Conservation (phyloP, 1,140 invertebrate genomes). For the Hydropsyche tenuis region DNA sequence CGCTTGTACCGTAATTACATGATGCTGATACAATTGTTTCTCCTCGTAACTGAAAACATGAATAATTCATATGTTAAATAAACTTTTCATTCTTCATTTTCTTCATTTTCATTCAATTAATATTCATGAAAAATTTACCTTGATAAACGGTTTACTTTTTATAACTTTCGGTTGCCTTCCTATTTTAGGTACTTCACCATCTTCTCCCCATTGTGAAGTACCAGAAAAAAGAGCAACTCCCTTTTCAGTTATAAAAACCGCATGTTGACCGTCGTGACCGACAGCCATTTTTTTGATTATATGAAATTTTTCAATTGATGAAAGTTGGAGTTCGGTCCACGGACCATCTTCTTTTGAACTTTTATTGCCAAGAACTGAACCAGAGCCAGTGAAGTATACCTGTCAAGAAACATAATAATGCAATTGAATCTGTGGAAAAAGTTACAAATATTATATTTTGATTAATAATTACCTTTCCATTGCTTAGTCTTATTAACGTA, state of each 20-base stretch:
- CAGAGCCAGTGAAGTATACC: constrained; percentile 61
- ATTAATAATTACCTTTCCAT: constrained; percentile 67
- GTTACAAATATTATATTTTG: too few species aligned
- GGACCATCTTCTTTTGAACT: constrained; percentile 54
- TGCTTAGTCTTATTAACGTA: constrained; percentile 75
- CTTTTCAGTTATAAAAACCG: constrained; percentile 86
- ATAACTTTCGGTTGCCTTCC: constrained; percentile 87
- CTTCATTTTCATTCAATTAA: too few species aligned
- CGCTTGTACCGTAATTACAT: constrained; percentile 94
- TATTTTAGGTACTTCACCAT: constrained; percentile 87
- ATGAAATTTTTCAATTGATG: constrained; percentile 71
- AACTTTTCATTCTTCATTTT: too few species aligned
- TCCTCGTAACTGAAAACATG: constrained; percentile 67
- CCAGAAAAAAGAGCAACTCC: constrained; percentile 87
- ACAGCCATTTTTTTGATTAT: constrained; percentile 79
- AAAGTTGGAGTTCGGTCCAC: constrained; percentile 56
- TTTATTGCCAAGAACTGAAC: constrained; percentile 57
- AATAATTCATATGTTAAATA: too few species aligned
- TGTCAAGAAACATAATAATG: constrained; percentile 42
- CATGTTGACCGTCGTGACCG: constrained; percentile 93
- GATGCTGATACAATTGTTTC: constrained; percentile 82
- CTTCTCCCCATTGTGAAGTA: constrained; percentile 89
- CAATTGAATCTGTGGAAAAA: not conserved
- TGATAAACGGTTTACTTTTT: constrained; percentile 91
- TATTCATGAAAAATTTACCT: constrained; percentile 62